Evolutionary conservation across 2,888 invertebrate genomes (phyloP).

Genomic region (Heliconius charithonia): DNA sequence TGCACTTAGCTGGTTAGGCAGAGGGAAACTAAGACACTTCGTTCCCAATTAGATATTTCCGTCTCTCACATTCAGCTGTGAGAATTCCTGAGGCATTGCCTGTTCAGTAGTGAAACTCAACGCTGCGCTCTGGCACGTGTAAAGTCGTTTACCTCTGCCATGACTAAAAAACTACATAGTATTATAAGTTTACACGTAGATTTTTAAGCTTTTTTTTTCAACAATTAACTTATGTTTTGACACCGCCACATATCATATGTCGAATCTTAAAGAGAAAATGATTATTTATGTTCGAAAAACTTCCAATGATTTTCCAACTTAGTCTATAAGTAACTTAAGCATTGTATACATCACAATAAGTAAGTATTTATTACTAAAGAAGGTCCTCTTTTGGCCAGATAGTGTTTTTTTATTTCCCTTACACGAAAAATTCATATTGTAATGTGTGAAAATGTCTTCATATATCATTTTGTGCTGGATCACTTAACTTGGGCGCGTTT

Average conservation of each 20-base stretch:
- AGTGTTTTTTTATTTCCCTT: slow-evolving; percentile 62
- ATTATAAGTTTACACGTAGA: too few relatives aligned
- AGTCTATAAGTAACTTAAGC: neutral
- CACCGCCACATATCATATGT: too few relatives aligned
- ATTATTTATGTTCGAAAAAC: too few relatives aligned
- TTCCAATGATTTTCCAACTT: neutral
- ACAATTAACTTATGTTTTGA: too few relatives aligned
- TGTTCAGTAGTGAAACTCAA: neutral
- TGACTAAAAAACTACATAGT: too few relatives aligned
- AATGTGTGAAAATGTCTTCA: slow-evolving; percentile 82
- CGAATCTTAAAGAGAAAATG: too few relatives aligned
- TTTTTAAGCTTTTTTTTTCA: too few relatives aligned
- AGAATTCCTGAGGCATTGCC: too few relatives aligned
- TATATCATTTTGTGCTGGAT: slow-evolving; percentile 82
- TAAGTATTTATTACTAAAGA: slow-evolving; percentile 18
- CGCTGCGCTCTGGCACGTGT: too few relatives aligned
- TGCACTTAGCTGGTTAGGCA: neutral
- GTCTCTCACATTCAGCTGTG: neutral
- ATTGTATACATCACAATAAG: slow-evolving; percentile 14
- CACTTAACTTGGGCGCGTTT: slow-evolving; percentile 71
- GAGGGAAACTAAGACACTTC: neutral
- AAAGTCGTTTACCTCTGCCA: too few relatives aligned
- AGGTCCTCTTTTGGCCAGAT: slow-evolving; percentile 35
- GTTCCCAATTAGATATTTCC: neutral
- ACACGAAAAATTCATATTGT: slow-evolving; percentile 80